Evolutionary conservation across 2,113 vertebrate species (phyloP).

Genomic region (Stegostoma tigrinum): DNA sequence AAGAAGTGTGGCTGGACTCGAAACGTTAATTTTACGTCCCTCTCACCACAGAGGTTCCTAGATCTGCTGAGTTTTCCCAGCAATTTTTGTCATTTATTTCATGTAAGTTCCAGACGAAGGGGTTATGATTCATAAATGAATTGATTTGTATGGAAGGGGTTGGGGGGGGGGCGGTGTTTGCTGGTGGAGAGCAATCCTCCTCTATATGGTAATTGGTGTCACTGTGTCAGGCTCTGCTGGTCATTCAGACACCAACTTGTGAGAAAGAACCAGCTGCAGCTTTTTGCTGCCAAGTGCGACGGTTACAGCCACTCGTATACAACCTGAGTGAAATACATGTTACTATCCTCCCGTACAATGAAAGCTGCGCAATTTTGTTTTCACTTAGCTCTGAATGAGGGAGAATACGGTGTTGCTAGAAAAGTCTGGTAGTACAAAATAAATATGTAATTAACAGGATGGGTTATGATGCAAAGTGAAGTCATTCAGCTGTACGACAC

Average conservation of each 20-base stretch:
- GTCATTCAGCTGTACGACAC: too few species aligned
- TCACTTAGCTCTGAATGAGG: neutral
- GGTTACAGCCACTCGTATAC: too few species aligned
- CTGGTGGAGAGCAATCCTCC: neutral
- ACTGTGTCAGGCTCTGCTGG: neutral
- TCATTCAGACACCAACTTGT: neutral
- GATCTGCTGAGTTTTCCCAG: too few species aligned
- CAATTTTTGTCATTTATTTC: neutral
- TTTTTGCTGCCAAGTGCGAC: neutral
- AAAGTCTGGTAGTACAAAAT: neutral
- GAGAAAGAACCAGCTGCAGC: neutral
- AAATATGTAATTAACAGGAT: neutral
- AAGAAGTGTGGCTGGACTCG: too few species aligned
- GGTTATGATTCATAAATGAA: neutral
- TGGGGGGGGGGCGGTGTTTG: too few species aligned
- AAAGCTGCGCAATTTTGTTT: neutral
- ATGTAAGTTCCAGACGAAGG: neutral
- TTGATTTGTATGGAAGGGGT: neutral
- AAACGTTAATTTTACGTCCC: too few species aligned
- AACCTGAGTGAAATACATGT: neutral
- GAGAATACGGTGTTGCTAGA: neutral
- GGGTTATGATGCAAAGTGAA: too few species aligned
- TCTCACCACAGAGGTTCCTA: too few species aligned
- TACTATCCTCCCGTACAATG: neutral
- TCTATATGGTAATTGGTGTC: neutral